phyloP scores from a whole-genome alignment of 1,140 invertebrate genomes.

The Drosophila melanica region DNA sequence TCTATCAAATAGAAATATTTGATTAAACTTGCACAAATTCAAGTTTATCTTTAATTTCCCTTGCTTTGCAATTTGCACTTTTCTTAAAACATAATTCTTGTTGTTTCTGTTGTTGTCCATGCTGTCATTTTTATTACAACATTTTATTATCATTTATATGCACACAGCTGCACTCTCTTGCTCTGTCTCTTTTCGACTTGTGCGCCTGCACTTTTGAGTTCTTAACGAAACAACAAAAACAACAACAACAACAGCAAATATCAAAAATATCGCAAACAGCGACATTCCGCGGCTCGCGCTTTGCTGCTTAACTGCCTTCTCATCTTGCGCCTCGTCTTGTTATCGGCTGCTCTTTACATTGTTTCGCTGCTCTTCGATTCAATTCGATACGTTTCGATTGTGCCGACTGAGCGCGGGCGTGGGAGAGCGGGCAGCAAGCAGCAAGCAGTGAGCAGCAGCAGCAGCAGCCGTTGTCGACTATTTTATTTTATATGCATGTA shows the following conservation, averaged over 20 bases:
- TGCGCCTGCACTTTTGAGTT: neutral
- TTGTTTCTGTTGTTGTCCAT: neutral
- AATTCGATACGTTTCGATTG: conserved; percentile 54
- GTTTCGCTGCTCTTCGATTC: conserved; percentile 47
- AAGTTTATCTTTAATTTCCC: neutral
- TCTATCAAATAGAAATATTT: too few relatives aligned
- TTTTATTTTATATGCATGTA: conserved; percentile 58
- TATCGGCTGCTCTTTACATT: conserved; percentile 31
- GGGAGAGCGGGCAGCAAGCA: conserved; percentile 3
- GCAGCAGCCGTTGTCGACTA: conserved; percentile 46
- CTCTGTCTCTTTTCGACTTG: neutral
- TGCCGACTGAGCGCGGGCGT: conserved; percentile 1
- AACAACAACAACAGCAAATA: neutral
- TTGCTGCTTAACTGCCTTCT: conserved; percentile 17
- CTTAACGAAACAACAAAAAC: conserved; percentile 1
- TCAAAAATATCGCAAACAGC: neutral
- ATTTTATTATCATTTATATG: conserved; percentile 25
- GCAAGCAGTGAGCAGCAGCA: conserved; percentile 6
- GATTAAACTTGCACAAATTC: too few relatives aligned
- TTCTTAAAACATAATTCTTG: neutral
- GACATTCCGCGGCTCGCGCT: conserved; percentile 13
- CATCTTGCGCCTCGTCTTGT: conserved; percentile 9
- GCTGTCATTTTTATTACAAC: conserved; percentile 8
- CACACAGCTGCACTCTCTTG: conserved; percentile 2
- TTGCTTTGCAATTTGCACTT: neutral